These are phyloP conservation scores for Leptodactylus fallax DNA, from an alignment of 2,797 vertebrate genomes.

Conservation along the genomic window DNA sequence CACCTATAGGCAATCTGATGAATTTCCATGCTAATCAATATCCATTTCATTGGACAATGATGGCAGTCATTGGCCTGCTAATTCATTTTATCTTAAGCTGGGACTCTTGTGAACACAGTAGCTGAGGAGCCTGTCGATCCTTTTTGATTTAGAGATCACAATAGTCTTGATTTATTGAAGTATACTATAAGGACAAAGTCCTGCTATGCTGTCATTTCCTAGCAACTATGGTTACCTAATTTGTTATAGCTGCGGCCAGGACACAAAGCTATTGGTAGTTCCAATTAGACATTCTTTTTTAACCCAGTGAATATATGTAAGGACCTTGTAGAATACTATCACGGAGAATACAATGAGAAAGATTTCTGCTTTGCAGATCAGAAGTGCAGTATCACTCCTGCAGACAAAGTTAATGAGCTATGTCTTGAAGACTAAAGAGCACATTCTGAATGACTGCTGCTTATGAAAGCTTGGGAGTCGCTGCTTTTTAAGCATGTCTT, in stretches of 20 bases:
- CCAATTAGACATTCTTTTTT: background rate
- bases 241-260: background rate
- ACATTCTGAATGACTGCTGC: slow-evolving; percentile 34
- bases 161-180: background rate
- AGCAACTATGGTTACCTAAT: background rate
- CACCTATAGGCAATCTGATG: background rate
- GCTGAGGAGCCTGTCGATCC: background rate
- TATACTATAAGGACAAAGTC: background rate
- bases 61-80: background rate
- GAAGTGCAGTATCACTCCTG: slow-evolving; percentile 16
- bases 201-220: background rate
- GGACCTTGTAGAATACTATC: background rate
- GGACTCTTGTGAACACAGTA: background rate
- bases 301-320: slow-evolving; percentile 6
- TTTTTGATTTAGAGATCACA: background rate
- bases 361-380: slow-evolving; percentile 21
- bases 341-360: slow-evolving; percentile 1
- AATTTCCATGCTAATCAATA: background rate
- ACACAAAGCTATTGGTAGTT: background rate
- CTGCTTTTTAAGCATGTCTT: slow-evolving; percentile 32
- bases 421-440: slow-evolving; percentile 35
- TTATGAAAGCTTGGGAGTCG: background rate
- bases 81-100: background rate
- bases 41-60: background rate
- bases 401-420: slow-evolving; percentile 48